A percentile compares a stretch with the other conserved stretches of the same genome.
These are phyloP conservation scores for Vicugna pacos DNA, from an alignment of 2,113 vertebrate species.

Conservation along the genomic window DNA sequence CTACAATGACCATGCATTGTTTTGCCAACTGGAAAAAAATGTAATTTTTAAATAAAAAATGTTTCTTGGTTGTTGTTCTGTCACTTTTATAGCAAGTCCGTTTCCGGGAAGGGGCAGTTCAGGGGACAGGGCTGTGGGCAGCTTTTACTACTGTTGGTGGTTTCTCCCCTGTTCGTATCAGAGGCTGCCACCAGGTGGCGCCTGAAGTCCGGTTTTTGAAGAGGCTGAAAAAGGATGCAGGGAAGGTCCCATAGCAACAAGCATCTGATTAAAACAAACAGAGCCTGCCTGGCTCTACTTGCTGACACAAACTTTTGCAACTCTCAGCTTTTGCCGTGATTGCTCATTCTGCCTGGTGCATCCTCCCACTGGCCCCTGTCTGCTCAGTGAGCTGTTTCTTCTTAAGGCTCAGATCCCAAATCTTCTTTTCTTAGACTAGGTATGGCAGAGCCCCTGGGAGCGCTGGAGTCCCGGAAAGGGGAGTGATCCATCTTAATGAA, in stretches of 20 bases:
- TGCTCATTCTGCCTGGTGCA: not conserved
- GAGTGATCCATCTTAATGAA: not conserved
- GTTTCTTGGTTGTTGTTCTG: not conserved
- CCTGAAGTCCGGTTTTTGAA: not conserved
- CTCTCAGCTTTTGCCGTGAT: not conserved
- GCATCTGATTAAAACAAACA: not conserved
- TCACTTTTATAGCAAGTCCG: not conserved
- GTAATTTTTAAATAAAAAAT: not conserved
- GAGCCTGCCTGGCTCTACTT: not conserved
- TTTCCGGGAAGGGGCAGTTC: not conserved
- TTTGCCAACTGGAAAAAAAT: not conserved
- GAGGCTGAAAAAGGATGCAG: fast-evolving
- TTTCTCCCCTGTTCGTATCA: not conserved
- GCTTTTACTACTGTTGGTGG: not conserved
- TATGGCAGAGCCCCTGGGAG: not conserved
- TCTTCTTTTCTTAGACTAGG: not conserved
- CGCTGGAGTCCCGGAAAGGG: not conserved
- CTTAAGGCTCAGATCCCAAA: not conserved
- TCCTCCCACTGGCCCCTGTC: not conserved
- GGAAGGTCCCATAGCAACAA: not conserved
- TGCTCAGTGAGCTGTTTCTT: not conserved
- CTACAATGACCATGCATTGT: not conserved
- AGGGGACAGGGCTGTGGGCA: fast-evolving
- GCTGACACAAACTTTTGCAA: not conserved
- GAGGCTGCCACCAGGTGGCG: conserved; percentile 62